These are phyloP conservation scores for Leptopilina syphax DNA, from an alignment of 2,888 invertebrate species.

Conservation along the genomic window DNA sequence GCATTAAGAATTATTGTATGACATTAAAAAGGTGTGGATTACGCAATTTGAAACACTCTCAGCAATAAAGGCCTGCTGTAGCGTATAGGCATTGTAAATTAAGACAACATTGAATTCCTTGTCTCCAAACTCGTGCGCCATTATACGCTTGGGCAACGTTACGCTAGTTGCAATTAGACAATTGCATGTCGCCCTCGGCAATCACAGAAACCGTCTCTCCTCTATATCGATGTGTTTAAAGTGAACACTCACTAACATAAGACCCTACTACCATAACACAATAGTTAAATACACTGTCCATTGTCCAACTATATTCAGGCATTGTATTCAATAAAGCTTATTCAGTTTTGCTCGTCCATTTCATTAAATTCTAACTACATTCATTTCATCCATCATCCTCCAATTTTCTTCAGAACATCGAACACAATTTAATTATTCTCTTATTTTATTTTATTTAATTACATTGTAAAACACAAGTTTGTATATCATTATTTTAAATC, in stretches of 20 bases:
- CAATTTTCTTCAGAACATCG: too few species aligned
- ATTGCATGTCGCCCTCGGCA: conserved; percentile 19
- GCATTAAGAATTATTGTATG: too few species aligned
- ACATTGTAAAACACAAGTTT: too few species aligned
- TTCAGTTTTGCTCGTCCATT: not conserved
- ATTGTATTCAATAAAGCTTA: conserved; percentile 24
- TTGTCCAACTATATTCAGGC: conserved; percentile 26
- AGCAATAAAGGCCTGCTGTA: too few species aligned
- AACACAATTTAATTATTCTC: too few species aligned
- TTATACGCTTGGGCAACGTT: conserved; percentile 26
- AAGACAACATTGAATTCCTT: conserved; percentile 14
- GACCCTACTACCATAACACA: conserved; percentile 11
- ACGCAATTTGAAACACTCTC: too few species aligned
- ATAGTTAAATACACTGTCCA: conserved; percentile 6
- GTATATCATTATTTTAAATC: too few species aligned
- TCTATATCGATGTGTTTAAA: conserved; percentile 31
- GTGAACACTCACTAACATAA: conserved; percentile 6
- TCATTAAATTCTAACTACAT: not conserved
- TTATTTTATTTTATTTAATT: too few species aligned
- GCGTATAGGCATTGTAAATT: not conserved
- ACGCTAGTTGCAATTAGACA: conserved; percentile 33
- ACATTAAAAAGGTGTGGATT: too few species aligned
- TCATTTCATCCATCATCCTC: not conserved
- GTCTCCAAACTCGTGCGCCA: conserved; percentile 8
- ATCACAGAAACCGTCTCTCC: conserved; percentile 24